Base-by-base conservation (phyloP, 2,113 vertebrate species). In the Chaetodon trifascialis region DNA sequence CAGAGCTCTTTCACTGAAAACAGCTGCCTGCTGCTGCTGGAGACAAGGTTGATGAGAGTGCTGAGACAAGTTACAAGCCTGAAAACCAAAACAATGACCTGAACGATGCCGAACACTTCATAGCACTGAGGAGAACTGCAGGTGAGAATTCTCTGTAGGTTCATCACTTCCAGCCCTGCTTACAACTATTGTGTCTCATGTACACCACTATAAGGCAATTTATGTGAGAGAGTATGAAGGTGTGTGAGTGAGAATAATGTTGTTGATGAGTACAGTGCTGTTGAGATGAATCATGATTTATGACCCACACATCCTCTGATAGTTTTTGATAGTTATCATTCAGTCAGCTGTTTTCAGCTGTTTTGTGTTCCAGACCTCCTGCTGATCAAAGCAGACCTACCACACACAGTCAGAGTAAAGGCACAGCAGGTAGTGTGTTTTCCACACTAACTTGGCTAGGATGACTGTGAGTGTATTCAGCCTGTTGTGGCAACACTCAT, bases 401-500 rank as follows among this genome's bases (percentile, higher is more conserved):
- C 36, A 56, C 59, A 64, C 21, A 73, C 23, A 47, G 16, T 21
- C 58, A 34, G 0, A 63, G 58, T 54, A 14, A 66, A 66, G 44
- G 44, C 30, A 69, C 42, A 60, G 56, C 14, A 10, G n/a, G 49
- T 30, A 21, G 36, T 65, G 47, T 70, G 16, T 34, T 60, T 63
- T 71, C 19, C 67, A 71, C 11, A 59, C 56, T 34, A 34, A 23
- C 42, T n/a, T 15, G 34, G 44, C 44, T 23, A 1, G 34, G 11
- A 51, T 17, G 46, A 23, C 56, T 34, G 56, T 19, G 34, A 34
- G 69, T 70, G 36, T 74, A 40, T 47, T 73, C 63, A 23, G 25
- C 54, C 10, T 82, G 73, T 86, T 78, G 70, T 86, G 79, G 34
- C 49, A 75, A 69, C 40, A 58, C 60, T 71, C 73, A 4, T 25